Conservation (phyloP, 2,113 vertebrate species). For the Tretioscincus oriximinensis region DNA sequence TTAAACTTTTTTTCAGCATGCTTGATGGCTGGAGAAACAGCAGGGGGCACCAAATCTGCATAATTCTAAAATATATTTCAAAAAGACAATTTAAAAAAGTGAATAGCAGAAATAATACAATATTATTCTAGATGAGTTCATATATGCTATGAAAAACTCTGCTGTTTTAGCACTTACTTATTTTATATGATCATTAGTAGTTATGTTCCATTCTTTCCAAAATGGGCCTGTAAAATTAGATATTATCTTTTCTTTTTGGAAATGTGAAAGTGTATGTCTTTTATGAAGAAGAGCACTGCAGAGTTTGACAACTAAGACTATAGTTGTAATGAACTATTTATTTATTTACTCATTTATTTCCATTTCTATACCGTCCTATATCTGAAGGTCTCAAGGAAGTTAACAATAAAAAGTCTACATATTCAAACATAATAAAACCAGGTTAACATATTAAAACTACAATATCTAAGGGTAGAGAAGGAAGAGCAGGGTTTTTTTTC, state of each 20-base stretch:
- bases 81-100: not conserved
- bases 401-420: no score
- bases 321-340: no score
- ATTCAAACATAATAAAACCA: no score
- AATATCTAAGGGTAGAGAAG: no score
- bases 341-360: no score
- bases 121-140: not conserved
- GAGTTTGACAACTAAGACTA: not conserved
- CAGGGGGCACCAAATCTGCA: slow-evolving; percentile 75
- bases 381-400: no score
- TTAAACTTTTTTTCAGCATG: not conserved
- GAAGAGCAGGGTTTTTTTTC: no score
- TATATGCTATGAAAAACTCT: not conserved
- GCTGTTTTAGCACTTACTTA: not conserved
- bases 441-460: no score
- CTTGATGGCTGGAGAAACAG: slow-evolving; percentile 47
- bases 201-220: no score
- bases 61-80: slow-evolving; percentile 21
- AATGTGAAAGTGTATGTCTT: not conserved
- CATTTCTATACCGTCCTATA: no score
- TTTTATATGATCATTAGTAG: no score
- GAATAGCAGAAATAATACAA: not conserved
- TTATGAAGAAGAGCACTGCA: not conserved
- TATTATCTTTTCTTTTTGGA: not conserved
- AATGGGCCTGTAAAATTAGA: no score